These are phyloP conservation scores for Caenorhabditis auriculariae DNA, from an alignment of 2,888 invertebrate species.

Conservation along the genomic window DNA sequence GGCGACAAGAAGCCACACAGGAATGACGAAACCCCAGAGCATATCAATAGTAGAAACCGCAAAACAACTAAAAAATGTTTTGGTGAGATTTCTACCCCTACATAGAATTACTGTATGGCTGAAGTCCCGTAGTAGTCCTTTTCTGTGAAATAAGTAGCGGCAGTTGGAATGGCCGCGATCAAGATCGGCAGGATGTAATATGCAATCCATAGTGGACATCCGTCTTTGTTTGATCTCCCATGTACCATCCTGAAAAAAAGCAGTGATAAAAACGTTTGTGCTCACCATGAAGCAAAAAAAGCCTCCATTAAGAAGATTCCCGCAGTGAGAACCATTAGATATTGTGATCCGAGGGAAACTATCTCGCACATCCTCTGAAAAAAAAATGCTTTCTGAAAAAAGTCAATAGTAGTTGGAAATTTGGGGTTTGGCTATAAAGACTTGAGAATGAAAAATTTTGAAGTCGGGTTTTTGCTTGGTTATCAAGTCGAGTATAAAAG, in stretches of 20 bases:
- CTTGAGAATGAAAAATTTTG: too few species aligned
- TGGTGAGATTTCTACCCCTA: neutral
- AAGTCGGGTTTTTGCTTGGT: too few species aligned
- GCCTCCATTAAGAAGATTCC: conserved; percentile 39
- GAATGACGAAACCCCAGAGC: conserved; percentile 46
- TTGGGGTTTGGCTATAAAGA: too few species aligned
- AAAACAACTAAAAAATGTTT: conserved; percentile 30
- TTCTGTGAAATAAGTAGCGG: conserved; percentile 30
- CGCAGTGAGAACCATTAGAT: conserved; percentile 36
- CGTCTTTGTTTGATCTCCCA: conserved; percentile 39
- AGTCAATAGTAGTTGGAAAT: too few species aligned
- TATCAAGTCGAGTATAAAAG: too few species aligned
- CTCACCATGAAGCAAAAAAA: conserved; percentile 43
- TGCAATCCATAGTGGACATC: conserved; percentile 24
- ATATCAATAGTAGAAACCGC: conserved; percentile 33
- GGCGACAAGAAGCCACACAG: conserved; percentile 37
- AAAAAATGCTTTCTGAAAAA: conserved; percentile 25
- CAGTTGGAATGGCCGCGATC: conserved; percentile 28
- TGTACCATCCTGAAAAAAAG: conserved; percentile 36
- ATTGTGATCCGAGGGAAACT: conserved; percentile 32
- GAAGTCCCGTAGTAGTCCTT: conserved; percentile 34
- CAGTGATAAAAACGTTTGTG: neutral
- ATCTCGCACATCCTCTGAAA: conserved; percentile 37
- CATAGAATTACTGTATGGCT: conserved; percentile 17
- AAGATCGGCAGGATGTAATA: conserved; percentile 39